phyloP scores from a whole-genome alignment of 2,888 invertebrate genomes.

The Lysandra coridon region DNA sequence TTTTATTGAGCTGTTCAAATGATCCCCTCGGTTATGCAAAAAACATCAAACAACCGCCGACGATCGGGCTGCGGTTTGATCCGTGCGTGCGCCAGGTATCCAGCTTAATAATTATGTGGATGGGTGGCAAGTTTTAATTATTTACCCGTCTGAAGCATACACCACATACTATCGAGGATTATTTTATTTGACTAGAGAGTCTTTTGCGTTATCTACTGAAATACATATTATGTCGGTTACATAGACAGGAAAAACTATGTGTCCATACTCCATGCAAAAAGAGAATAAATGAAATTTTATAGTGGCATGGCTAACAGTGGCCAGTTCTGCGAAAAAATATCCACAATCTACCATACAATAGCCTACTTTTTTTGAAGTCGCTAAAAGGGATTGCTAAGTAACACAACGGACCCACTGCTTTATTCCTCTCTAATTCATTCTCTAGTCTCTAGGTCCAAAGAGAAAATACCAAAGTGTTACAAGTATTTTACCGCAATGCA shows the following conservation, averaged over 20 bases:
- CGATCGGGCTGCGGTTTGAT: slow-evolving; percentile 1
- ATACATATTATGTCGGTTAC: no score
- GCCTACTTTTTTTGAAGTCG: no score
- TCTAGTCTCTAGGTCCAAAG: background rate
- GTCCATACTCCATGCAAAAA: no score
- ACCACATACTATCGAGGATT: background rate
- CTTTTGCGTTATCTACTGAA: background rate
- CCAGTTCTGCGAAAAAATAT: background rate
- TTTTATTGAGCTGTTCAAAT: slow-evolving; percentile 17
- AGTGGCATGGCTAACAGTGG: background rate
- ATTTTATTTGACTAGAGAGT: background rate
- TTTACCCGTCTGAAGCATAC: background rate
- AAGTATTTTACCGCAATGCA: background rate
- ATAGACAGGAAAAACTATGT: no score
- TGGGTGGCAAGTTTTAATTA: background rate
- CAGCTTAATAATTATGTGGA: background rate
- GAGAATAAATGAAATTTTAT: no score
- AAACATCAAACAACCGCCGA: slow-evolving; percentile 5
- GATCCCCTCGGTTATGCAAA: slow-evolving; percentile 12
- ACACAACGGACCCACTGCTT: background rate
- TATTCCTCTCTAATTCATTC: slow-evolving; percentile 11
- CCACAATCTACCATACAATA: background rate
- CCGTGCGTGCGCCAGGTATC: background rate
- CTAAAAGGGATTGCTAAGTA: background rate
- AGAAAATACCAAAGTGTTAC: slow-evolving; percentile 4